Percentiles rank a stretch among this genome's conserved stretches.
Conservation (phyloP, 2,113 vertebrate genomes). For the Riparia riparia region DNA sequence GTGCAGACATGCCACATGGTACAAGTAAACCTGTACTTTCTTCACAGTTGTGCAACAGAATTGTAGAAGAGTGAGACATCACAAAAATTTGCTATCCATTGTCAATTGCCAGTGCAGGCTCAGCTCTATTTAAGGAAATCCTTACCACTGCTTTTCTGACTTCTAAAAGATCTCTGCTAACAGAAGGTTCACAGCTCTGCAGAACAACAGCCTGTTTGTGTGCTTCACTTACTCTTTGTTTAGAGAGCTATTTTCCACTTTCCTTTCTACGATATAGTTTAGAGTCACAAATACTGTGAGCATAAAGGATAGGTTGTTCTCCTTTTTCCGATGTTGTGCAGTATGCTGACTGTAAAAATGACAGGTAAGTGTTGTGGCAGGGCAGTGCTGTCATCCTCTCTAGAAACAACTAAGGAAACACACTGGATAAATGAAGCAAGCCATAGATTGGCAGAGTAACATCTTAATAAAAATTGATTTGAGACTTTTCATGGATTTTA, state of each 20-base stretch:
- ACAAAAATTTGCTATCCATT: not conserved
- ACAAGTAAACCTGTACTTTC: not conserved
- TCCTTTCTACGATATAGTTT: not conserved
- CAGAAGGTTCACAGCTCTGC: not conserved
- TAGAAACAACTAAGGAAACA: not conserved
- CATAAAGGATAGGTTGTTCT: not conserved
- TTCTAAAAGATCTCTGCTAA: not conserved
- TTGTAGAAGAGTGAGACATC: not conserved
- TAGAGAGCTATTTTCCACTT: not conserved
- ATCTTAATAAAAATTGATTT: not conserved
- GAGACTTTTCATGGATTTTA: not conserved
- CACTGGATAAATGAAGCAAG: not conserved
- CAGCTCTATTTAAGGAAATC: not conserved
- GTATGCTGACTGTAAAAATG: not conserved
- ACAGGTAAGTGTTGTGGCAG: not conserved
- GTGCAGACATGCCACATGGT: not conserved
- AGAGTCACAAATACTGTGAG: not conserved
- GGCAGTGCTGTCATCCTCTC: not conserved
- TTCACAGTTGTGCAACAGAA: not conserved
- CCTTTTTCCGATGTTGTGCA: not conserved
- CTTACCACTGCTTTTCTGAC: not conserved
- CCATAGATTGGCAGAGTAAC: not conserved
- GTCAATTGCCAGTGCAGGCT: not conserved
- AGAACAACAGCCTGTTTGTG: not conserved
- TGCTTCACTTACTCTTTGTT: not conserved